A percentile compares a stretch with the other conserved stretches of the same genome.
Evolutionary conservation across 2,113 vertebrate genomes (phyloP).

Genomic region (Marmota monax): DNA sequence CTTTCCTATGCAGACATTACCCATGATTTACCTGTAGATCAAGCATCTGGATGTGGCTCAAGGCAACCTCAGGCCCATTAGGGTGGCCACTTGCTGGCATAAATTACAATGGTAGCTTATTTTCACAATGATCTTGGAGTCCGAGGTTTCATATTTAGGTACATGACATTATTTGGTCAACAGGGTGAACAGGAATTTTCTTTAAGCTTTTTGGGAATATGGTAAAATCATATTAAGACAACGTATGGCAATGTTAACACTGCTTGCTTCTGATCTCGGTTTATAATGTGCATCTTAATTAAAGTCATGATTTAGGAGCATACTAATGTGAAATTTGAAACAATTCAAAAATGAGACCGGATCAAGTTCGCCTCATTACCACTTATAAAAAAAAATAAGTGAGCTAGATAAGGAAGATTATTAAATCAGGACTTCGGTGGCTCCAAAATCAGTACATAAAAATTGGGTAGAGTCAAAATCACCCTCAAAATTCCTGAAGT

Average conservation of each 20-base stretch:
- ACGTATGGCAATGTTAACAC: not conserved
- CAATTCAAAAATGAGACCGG: not conserved
- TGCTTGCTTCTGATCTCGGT: not conserved
- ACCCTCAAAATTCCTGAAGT: constrained; percentile 33
- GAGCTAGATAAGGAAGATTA: not conserved
- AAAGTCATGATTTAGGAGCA: not conserved
- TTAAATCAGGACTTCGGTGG: not conserved
- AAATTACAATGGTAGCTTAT: not conserved
- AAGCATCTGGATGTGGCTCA: not conserved
- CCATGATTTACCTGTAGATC: not conserved
- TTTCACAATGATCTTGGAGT: not conserved
- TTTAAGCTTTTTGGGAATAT: not conserved
- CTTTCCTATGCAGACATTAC: not conserved
- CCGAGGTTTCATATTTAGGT: not conserved
- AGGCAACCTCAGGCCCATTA: not conserved
- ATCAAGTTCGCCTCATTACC: not conserved
- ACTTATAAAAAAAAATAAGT: constrained; percentile 34
- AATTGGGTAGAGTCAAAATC: not conserved
- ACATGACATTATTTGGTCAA: not conserved
- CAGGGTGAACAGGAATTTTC: not conserved
- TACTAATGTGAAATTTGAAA: constrained; percentile 3
- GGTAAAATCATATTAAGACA: not conserved
- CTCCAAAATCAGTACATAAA: not conserved
- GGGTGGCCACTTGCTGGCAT: not conserved
- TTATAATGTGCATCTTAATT: not conserved